These are phyloP conservation scores for Operophtera brumata DNA, from an alignment of 2,888 invertebrate genomes.

Conservation along the genomic window DNA sequence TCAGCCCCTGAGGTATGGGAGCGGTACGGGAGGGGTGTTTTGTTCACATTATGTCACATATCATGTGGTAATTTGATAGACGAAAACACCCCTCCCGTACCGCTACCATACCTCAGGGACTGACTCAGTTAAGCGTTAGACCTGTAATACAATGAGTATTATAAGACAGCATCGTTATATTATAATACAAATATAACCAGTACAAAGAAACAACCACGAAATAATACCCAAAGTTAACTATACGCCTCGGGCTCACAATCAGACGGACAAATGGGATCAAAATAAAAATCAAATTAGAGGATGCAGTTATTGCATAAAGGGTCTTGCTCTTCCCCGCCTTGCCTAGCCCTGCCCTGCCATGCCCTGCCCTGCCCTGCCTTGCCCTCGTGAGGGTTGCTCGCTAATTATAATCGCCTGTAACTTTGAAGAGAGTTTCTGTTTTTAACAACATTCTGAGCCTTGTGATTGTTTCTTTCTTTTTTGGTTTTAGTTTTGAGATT, in stretches of 20 bases:
- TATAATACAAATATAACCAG: constrained; percentile 5
- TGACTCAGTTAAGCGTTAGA: too few species aligned
- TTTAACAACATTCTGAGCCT: constrained; percentile 12
- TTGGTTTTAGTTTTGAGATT: neutral
- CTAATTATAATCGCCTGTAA: constrained; percentile 55
- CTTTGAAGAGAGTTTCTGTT: constrained; percentile 30
- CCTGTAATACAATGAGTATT: too few species aligned
- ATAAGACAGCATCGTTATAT: neutral
- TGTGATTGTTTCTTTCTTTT: neutral
- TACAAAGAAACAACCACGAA: constrained; percentile 20
- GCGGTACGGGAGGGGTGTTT: too few species aligned
- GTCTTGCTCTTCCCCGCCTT: constrained; percentile 38
- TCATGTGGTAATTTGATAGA: too few species aligned
- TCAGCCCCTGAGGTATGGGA: too few species aligned
- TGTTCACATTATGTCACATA: too few species aligned
- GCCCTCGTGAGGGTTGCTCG: constrained; percentile 22
- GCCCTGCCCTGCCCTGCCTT: constrained; percentile 38
- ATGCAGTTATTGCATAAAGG: constrained; percentile 53
- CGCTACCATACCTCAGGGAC: too few species aligned
- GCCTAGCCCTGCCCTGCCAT: neutral
- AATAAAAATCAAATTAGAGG: constrained; percentile 70
- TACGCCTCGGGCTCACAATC: constrained; percentile 52
- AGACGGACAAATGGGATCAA: constrained; percentile 67
- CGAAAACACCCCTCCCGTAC: too few species aligned
- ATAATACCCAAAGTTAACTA: constrained; percentile 36